Evolutionary conservation across 2,113 vertebrate species (phyloP).

Genomic region (Noturus placidus): DNA sequence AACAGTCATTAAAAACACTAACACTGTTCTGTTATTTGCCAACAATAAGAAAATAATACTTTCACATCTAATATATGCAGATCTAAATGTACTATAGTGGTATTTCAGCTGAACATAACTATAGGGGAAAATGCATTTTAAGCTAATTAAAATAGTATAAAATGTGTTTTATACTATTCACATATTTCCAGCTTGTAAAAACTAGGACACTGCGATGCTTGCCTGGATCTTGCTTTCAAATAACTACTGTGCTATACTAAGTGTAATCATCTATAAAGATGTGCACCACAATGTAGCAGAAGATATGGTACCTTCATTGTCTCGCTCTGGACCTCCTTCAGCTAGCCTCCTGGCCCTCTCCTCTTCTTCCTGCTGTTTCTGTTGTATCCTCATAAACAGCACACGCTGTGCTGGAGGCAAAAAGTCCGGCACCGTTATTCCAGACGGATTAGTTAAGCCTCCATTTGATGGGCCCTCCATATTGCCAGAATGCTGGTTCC

Average conservation of each 20-base stretch:
- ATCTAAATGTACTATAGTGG: neutral
- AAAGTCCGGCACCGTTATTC: conserved; percentile 83
- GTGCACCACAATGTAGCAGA: neutral
- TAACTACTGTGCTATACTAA: neutral
- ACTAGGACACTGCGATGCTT: neutral
- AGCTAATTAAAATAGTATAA: neutral
- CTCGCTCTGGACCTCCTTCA: conserved; percentile 77
- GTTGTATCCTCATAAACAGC: conserved; percentile 91
- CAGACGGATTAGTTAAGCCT: conserved; percentile 62
- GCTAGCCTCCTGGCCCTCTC: conserved; percentile 84
- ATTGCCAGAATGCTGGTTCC: conserved; percentile 68
- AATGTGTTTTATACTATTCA: neutral
- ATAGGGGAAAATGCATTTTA: neutral
- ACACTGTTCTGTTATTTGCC: neutral
- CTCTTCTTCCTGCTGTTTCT: conserved; percentile 93
- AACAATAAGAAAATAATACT: neutral
- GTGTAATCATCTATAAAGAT: neutral
- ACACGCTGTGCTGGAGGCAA: conserved; percentile 89
- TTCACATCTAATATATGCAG: neutral
- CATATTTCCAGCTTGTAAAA: neutral
- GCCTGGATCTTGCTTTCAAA: neutral
- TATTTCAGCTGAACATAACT: neutral
- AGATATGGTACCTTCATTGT: conserved; percentile 80
- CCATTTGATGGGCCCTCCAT: conserved; percentile 68
- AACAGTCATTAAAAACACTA: neutral